Evolutionary conservation across 1,140 invertebrate genomes (phyloP).

Genomic region (Plectrocnemia conspersa): DNA sequence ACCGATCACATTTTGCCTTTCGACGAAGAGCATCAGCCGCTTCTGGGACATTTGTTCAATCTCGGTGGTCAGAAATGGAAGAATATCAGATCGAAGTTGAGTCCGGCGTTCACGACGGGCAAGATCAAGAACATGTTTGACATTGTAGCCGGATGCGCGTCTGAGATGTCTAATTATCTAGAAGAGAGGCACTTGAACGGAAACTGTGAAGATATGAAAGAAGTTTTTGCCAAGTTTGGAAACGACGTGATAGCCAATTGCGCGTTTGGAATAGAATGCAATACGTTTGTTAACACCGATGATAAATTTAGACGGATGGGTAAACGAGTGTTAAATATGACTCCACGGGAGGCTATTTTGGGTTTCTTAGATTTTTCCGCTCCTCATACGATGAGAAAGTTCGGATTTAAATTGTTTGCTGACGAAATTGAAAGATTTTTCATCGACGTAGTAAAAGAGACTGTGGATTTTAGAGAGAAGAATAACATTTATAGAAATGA

Average conservation of each 20-base stretch:
- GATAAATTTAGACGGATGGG: constrained; percentile 51
- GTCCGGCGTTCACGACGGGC: constrained; percentile 52
- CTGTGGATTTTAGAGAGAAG: constrained; percentile 45
- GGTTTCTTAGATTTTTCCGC: constrained; percentile 1
- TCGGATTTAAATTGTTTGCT: constrained; percentile 30
- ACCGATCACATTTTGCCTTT: constrained; percentile 38
- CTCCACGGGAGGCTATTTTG: not conserved
- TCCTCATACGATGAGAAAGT: not conserved
- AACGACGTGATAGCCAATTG: constrained; percentile 55
- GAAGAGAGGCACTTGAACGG: constrained; percentile 28
- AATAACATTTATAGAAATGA: constrained; percentile 50
- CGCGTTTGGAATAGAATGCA: constrained; percentile 54
- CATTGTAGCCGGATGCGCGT: constrained; percentile 10
- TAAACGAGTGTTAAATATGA: constrained; percentile 31
- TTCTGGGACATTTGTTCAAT: constrained; percentile 51
- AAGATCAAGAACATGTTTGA: constrained; percentile 51
- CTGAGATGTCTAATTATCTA: constrained; percentile 11
- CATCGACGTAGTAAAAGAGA: constrained; percentile 43
- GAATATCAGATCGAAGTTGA: constrained; percentile 46
- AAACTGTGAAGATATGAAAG: constrained; percentile 41
- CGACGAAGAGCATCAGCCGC: constrained; percentile 49
- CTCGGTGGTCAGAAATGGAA: constrained; percentile 51
- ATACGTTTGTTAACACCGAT: constrained; percentile 46
- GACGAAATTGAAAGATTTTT: constrained; percentile 48
- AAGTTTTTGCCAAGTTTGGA: constrained; percentile 47